phyloP scores from a whole-genome alignment of 2,113 vertebrate species.

The Emydura subglobosa region DNA sequence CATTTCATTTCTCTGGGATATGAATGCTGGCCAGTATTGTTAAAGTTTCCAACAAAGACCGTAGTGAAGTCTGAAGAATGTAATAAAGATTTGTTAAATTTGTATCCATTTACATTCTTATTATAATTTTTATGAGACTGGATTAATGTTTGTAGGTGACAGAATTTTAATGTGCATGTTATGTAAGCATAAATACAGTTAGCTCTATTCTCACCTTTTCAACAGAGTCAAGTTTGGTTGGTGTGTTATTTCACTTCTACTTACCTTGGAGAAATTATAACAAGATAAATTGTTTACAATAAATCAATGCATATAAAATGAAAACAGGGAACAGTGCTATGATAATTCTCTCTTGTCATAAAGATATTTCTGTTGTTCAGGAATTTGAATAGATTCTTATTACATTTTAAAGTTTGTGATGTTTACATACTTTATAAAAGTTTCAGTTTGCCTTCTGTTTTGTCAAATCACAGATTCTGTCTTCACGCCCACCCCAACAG shows the following conservation, averaged over 20 bases:
- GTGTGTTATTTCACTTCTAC: neutral
- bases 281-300: neutral
- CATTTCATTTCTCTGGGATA: neutral
- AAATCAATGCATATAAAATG: neutral
- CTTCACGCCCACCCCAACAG: neutral
- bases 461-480: neutral
- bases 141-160: neutral
- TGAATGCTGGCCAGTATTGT: neutral
- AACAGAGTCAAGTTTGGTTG: neutral
- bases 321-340: neutral
- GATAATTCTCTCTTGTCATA: neutral
- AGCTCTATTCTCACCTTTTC: neutral
- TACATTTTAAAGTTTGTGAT: neutral
- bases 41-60: neutral
- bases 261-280: neutral
- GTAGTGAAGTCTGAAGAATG: neutral
- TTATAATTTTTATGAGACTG: neutral
- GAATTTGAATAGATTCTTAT: neutral
- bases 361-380: neutral
- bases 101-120: neutral
- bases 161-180: neutral
- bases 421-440: neutral
- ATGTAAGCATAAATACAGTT: neutral
- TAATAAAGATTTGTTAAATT: slow-evolving; percentile 11
- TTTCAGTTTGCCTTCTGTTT: neutral